These are phyloP conservation scores for Drosophila varians DNA, from an alignment of 1,140 invertebrate species.

Conservation along the genomic window DNA sequence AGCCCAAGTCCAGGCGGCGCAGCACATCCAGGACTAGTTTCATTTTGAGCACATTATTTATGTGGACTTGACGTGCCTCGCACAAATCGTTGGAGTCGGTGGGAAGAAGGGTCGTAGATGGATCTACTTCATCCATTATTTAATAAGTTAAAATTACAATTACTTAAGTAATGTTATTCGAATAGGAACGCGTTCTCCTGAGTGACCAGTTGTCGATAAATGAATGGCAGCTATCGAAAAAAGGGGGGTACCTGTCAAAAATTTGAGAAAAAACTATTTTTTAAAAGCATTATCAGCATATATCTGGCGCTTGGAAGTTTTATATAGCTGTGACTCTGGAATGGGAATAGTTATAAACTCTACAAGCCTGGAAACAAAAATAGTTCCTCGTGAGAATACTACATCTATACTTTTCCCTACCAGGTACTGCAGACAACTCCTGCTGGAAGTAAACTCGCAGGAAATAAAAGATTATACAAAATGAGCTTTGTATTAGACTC, in stretches of 20 bases:
- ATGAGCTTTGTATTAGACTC: neutral
- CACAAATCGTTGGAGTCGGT: conserved; percentile 45
- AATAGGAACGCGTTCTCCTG: conserved; percentile 2
- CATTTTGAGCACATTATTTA: conserved; percentile 49
- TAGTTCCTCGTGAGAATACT: too few species aligned
- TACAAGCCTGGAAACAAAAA: too few species aligned
- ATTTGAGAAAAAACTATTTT: too few species aligned
- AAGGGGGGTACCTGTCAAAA: too few species aligned
- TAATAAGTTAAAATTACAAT: conserved; percentile 14
- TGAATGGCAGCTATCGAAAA: neutral
- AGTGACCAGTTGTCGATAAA: neutral
- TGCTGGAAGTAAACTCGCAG: conserved; percentile 8
- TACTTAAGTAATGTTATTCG: conserved; percentile 6
- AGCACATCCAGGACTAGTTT: conserved; percentile 49
- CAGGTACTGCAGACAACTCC: neutral
- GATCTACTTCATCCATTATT: conserved; percentile 27
- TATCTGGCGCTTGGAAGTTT: too few species aligned
- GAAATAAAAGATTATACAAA: conserved; percentile 1
- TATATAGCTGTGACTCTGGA: too few species aligned
- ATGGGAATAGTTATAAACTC: too few species aligned
- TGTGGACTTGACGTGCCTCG: conserved; percentile 34
- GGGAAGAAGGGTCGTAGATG: conserved; percentile 29
- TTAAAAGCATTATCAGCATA: too few species aligned
- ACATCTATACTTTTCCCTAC: neutral
- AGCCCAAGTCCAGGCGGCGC: conserved; percentile 25